phyloP scores from a whole-genome alignment of 2,797 vertebrate genomes.

The Sphenopsis melanotis region DNA sequence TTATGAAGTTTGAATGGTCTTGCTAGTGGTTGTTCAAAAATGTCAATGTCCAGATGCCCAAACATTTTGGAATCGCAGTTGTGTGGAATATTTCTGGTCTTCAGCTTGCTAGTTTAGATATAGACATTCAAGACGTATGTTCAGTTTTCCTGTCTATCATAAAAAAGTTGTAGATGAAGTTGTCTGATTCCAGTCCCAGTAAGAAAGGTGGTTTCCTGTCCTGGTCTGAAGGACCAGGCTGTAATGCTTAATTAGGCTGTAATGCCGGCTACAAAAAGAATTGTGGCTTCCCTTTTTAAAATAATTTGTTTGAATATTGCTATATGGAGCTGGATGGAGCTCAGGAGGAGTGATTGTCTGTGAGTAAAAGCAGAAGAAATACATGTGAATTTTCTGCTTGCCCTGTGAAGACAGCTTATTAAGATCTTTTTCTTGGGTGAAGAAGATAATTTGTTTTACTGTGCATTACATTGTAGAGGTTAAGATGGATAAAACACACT shows the following conservation, averaged over 20 bases:
- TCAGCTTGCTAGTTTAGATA: neutral
- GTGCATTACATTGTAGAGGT: neutral
- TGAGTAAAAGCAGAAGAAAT: neutral
- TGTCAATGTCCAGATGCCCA: accelerated
- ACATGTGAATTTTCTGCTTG: neutral
- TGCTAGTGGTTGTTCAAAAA: neutral
- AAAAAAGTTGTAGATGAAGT: neutral
- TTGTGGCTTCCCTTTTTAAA: neutral
- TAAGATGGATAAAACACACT: neutral
- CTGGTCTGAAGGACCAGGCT: neutral
- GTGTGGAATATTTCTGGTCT: neutral
- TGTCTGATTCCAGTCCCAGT: neutral
- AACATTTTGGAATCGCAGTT: neutral
- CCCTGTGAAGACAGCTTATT: neutral
- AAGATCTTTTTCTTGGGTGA: neutral
- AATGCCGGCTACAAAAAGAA: neutral
- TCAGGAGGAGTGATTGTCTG: neutral
- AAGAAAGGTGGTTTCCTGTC: neutral
- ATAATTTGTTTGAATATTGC: neutral
- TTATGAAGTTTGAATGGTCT: neutral
- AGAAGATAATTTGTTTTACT: neutral
- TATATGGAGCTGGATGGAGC: neutral
- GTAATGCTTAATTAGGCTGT: neutral
- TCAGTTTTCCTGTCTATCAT: neutral
- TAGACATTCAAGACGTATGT: neutral